These are phyloP conservation scores for Antitype chi DNA, from an alignment of 2,888 invertebrate genomes.

Conservation along the genomic window DNA sequence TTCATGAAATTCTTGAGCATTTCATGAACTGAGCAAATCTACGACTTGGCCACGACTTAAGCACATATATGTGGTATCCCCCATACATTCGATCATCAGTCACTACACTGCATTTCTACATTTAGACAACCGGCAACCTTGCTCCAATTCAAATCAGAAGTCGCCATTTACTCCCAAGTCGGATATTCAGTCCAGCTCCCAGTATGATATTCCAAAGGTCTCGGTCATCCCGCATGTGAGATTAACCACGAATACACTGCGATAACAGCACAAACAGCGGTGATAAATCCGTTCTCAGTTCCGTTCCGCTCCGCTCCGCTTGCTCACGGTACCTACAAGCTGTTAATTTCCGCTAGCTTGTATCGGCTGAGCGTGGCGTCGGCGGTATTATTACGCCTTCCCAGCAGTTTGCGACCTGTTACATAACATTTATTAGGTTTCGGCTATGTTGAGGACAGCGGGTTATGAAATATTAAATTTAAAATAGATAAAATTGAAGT, in stretches of 20 bases:
- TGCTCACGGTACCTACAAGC: constrained; percentile 77
- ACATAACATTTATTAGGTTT: constrained; percentile 79
- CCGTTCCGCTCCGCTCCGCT: constrained; percentile 75
- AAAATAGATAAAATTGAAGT: no score
- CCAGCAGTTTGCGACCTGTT: constrained; percentile 86
- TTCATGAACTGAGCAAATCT: no score
- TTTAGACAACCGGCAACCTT: not conserved
- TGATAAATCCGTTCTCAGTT: constrained; percentile 82
- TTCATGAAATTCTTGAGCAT: no score
- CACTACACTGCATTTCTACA: not conserved
- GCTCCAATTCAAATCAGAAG: constrained; percentile 22
- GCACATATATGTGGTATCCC: no score
- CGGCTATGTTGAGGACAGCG: constrained; percentile 51
- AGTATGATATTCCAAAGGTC: constrained; percentile 54
- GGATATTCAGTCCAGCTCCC: constrained; percentile 45
- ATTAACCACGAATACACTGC: constrained; percentile 57
- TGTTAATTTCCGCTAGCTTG: constrained; percentile 89
- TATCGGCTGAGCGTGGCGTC: constrained; percentile 83
- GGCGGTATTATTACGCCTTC: constrained; percentile 87
- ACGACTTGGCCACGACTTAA: no score
- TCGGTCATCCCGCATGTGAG: constrained; percentile 57
- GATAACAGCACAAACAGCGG: constrained; percentile 64
- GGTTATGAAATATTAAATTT: constrained; percentile 17
- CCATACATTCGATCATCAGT: not conserved
- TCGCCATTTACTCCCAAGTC: constrained; percentile 9